These are phyloP conservation scores for Caenorhabditis zanzibari DNA, from an alignment of 2,888 invertebrate genomes.

Conservation along the genomic window DNA sequence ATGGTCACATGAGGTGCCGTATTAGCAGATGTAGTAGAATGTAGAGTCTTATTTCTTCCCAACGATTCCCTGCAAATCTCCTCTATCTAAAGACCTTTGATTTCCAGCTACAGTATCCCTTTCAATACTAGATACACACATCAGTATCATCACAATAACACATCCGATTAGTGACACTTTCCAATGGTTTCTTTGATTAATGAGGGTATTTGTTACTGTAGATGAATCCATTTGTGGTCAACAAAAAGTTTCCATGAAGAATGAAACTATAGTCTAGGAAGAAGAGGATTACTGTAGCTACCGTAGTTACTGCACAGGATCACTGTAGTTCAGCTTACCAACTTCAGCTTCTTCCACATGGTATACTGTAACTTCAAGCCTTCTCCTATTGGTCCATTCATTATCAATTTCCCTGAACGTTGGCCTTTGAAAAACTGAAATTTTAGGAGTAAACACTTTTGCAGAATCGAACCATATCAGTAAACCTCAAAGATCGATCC, in stretches of 20 bases:
- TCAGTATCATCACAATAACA: slow-evolving; percentile 5
- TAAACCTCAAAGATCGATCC: background rate
- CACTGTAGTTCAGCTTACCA: too few species aligned
- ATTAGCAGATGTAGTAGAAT: too few species aligned
- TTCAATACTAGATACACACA: background rate
- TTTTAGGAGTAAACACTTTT: background rate
- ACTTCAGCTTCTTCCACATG: too few species aligned
- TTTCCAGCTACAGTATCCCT: background rate
- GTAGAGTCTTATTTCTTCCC: background rate
- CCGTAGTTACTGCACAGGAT: too few species aligned
- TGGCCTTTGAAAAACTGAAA: background rate
- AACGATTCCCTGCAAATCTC: background rate
- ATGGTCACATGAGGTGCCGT: too few species aligned
- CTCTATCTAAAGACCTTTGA: background rate
- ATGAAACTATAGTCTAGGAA: too few species aligned
- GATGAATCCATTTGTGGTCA: background rate
- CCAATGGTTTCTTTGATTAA: background rate
- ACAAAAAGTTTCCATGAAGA: background rate
- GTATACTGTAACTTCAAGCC: background rate
- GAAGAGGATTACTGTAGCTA: too few species aligned
- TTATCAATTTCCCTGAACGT: background rate
- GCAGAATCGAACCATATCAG: background rate
- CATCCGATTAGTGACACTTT: background rate
- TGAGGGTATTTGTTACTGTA: background rate
- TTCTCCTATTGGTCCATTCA: background rate